phyloP scores from a whole-genome alignment of 2,888 invertebrate genomes.

The Drosophila planitibia region DNA sequence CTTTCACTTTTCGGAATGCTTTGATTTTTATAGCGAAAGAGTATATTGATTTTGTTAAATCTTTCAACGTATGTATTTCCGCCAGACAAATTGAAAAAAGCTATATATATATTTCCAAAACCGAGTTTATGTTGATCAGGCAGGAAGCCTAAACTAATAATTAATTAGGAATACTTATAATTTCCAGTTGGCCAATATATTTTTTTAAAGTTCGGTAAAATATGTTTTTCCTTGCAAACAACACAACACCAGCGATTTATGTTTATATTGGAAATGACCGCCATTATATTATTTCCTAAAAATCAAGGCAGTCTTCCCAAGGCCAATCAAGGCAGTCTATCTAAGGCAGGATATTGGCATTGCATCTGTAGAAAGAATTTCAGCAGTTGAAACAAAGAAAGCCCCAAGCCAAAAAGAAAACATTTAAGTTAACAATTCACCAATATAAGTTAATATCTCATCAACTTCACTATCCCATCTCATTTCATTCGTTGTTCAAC shows the following conservation, averaged over 20 bases:
- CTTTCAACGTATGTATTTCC: background rate
- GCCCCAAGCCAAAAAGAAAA: background rate
- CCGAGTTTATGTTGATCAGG: no score
- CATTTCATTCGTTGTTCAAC: background rate
- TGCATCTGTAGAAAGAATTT: background rate
- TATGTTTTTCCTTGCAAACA: background rate
- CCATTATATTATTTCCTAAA: background rate
- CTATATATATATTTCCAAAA: background rate
- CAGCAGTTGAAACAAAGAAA: background rate
- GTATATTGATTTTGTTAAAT: background rate
- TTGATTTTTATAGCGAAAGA: background rate
- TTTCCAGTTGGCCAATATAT: no score
- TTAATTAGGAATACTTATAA: background rate
- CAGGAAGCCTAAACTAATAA: background rate
- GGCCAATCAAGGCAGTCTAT: no score
- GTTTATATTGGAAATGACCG: background rate
- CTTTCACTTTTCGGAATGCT: conserved; percentile 6
- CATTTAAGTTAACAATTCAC: background rate
- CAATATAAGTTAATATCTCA: background rate
- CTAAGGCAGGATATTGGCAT: background rate
- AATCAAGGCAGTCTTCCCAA: background rate
- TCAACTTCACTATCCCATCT: background rate
- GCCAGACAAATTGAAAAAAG: background rate
- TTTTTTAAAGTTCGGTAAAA: no score
- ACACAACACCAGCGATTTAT: accelerated